These are phyloP conservation scores for Lepus oiostolus DNA, from an alignment of 2,797 vertebrate species.

Conservation along the genomic window DNA sequence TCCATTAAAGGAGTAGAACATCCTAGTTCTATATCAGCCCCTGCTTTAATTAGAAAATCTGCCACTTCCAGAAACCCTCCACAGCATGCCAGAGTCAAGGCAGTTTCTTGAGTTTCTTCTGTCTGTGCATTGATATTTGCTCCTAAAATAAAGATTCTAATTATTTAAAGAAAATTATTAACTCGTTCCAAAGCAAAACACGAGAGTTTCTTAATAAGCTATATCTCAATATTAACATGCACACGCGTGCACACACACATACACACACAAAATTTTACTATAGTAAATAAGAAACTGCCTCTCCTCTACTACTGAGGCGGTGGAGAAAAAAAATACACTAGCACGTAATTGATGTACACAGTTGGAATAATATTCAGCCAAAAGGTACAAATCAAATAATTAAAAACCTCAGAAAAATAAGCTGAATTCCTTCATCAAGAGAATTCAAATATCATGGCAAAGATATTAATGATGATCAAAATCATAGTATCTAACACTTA, in stretches of 20 bases:
- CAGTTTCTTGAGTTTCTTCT: conserved; percentile 92
- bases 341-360: neutral
- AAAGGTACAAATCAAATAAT: neutral
- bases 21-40: conserved; percentile 92
- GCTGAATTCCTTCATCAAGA: neutral
- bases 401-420: conserved; percentile 38
- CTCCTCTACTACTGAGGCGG: neutral
- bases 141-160: conserved; percentile 84
- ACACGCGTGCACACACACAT: too few species aligned
- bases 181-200: conserved; percentile 66
- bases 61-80: conserved; percentile 92
- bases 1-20: conserved; percentile 93
- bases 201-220: conserved; percentile 30
- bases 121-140: conserved; percentile 93
- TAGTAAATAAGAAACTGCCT: conserved; percentile 28
- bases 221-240: conserved; percentile 29
- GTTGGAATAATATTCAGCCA: neutral
- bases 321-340: conserved; percentile 26
- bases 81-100: conserved; percentile 91
- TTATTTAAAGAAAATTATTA: conserved; percentile 69
- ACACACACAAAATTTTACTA: neutral
- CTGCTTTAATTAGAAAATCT: conserved; percentile 92
- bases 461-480: neutral
- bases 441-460: conserved; percentile 52
- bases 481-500: conserved; percentile 7